Conservation (phyloP, 2,113 vertebrate genomes). For the Hemicordylus capensis region DNA sequence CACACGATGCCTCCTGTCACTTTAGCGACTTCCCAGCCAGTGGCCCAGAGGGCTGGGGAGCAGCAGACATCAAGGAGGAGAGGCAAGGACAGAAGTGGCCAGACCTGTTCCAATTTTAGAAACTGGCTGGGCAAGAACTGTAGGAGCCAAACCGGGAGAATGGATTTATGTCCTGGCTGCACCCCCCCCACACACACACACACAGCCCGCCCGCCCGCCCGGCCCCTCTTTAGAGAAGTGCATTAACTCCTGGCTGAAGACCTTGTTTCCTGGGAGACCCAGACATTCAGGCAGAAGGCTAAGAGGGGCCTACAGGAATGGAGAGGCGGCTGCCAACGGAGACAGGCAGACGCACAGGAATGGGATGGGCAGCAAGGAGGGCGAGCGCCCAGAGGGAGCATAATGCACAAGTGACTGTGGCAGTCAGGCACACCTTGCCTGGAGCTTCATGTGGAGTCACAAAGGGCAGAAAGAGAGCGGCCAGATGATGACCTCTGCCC, state of each 20-base stretch:
- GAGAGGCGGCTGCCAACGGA: neutral
- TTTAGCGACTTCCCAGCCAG: neutral
- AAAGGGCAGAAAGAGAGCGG: neutral
- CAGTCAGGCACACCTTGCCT: neutral
- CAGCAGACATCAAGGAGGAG: neutral
- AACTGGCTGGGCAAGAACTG: constrained; percentile 62
- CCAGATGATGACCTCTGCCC: neutral
- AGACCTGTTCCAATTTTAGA: constrained; percentile 62
- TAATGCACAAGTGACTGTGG: neutral
- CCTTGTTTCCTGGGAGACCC: constrained; percentile 66
- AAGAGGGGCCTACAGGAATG: constrained; percentile 34
- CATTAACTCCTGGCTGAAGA: constrained; percentile 58
- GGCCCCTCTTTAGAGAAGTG: constrained; percentile 24
- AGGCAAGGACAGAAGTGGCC: constrained; percentile 5
- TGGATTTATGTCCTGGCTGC: constrained; percentile 52
- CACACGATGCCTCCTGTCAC: neutral
- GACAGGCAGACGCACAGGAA: neutral
- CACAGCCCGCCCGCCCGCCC: neutral
- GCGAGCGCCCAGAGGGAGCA: neutral
- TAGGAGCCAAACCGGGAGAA: constrained; percentile 54
- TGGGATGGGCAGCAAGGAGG: neutral
- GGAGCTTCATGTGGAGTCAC: neutral
- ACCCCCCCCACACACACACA: neutral
- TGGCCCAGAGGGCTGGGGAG: neutral
- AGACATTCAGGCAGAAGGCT: constrained; percentile 46